Evolutionary conservation across 2,113 vertebrate species (phyloP).

Genomic region (Nyctereutes procyonoides): DNA sequence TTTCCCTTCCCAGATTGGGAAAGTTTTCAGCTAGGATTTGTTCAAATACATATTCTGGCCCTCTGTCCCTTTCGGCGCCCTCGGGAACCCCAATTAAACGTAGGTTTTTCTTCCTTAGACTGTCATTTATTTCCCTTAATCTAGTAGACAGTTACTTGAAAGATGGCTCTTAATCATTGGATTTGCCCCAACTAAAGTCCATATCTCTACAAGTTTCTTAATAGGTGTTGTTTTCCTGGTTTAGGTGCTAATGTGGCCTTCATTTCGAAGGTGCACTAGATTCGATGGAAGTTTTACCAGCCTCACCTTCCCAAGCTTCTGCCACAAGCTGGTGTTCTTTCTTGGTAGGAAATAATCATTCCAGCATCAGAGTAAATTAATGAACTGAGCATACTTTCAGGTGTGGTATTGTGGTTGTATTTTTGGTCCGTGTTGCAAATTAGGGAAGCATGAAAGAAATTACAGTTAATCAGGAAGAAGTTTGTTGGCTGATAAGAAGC

Average conservation of each 20-base stretch:
- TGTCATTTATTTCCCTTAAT: too few relatives aligned
- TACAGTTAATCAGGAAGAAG: constrained; percentile 50
- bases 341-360: neutral
- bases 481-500: neutral
- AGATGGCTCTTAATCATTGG: constrained; percentile 10
- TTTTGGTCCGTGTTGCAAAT: neutral
- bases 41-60: too few relatives aligned
- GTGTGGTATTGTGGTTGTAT: neutral
- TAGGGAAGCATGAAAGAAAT: constrained; percentile 19
- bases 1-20: too few relatives aligned
- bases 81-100: too few relatives aligned
- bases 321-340: neutral
- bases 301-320: neutral
- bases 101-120: too few relatives aligned
- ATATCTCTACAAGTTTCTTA: constrained; percentile 8
- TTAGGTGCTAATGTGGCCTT: neutral
- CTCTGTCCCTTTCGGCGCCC: too few relatives aligned
- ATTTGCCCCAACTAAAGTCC: neutral
- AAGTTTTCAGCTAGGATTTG: too few relatives aligned
- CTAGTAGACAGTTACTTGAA: neutral
- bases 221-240: neutral
- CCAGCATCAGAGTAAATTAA: constrained; percentile 13
- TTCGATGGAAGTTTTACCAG: neutral
- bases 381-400: neutral
- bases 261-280: neutral